Evolutionary conservation across 2,888 invertebrate species (phyloP).

Genomic region (Trachelus troglodyta): DNA sequence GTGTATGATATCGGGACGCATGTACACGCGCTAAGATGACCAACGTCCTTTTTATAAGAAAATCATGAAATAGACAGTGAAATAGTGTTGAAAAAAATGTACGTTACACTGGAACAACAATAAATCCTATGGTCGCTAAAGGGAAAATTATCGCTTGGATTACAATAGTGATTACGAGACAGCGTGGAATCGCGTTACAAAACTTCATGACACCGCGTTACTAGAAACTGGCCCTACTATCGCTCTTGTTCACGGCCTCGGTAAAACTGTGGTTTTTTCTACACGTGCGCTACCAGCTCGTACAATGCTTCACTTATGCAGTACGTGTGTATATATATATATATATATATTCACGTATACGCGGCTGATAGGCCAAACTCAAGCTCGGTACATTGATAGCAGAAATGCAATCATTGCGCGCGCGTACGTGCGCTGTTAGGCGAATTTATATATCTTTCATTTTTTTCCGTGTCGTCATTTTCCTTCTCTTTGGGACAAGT

Average conservation of each 20-base stretch:
- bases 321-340: slow-evolving; percentile 7
- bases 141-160: background rate
- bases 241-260: slow-evolving; percentile 17
- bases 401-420: slow-evolving; percentile 32
- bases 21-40: background rate
- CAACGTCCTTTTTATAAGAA: background rate
- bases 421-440: slow-evolving; percentile 29
- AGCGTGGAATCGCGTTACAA: slow-evolving; percentile 13
- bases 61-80: background rate
- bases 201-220: slow-evolving; percentile 22
- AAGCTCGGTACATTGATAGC: slow-evolving; percentile 19
- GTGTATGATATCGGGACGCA: background rate
- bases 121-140: background rate
- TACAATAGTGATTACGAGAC: background rate
- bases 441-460: slow-evolving; percentile 15
- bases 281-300: background rate
- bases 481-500: background rate
- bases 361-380: slow-evolving; percentile 25
- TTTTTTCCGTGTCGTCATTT: background rate
- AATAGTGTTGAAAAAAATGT: background rate
- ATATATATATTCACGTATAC: background rate
- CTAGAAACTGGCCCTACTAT: slow-evolving; percentile 30
- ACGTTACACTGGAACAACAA: background rate
- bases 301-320: background rate
- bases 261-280: slow-evolving; percentile 24